These are phyloP conservation scores for Pandemis corylana DNA, from an alignment of 2,888 invertebrate species.

Conservation along the genomic window DNA sequence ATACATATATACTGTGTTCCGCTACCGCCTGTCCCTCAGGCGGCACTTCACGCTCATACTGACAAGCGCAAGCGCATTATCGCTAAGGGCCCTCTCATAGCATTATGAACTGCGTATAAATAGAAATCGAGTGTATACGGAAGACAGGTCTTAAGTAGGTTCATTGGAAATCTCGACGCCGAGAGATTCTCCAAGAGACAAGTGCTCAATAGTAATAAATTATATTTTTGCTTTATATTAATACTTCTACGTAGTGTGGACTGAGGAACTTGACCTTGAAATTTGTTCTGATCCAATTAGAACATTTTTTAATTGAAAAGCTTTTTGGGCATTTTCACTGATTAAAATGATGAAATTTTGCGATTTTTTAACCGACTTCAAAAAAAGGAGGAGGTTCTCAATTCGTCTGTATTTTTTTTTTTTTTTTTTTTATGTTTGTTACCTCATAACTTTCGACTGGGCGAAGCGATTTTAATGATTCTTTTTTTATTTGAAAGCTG, in stretches of 20 bases:
- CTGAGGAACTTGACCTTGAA: background rate
- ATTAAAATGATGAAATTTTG: too few species aligned
- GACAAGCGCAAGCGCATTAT: constrained; percentile 46
- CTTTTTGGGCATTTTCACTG: too few species aligned
- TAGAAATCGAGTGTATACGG: constrained; percentile 34
- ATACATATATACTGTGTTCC: background rate
- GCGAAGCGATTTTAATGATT: too few species aligned
- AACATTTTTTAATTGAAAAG: too few species aligned
- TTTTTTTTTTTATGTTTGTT: too few species aligned
- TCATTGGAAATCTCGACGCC: constrained; percentile 28
- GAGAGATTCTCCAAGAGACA: constrained; percentile 8
- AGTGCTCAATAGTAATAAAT: background rate
- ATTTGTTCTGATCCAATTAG: too few species aligned
- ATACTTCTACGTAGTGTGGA: background rate
- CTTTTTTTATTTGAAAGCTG: too few species aligned
- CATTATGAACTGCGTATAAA: constrained; percentile 52
- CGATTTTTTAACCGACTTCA: too few species aligned
- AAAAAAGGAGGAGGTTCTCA: too few species aligned
- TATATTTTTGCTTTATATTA: background rate
- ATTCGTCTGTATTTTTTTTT: too few species aligned
- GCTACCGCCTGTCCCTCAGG: constrained; percentile 43
- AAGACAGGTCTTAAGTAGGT: constrained; percentile 35
- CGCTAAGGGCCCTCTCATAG: constrained; percentile 57
- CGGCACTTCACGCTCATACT: constrained; percentile 46
- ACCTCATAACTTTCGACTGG: too few species aligned